Evolutionary conservation across 2,113 vertebrate genomes (phyloP).

Genomic region (Calyptomena viridis): DNA sequence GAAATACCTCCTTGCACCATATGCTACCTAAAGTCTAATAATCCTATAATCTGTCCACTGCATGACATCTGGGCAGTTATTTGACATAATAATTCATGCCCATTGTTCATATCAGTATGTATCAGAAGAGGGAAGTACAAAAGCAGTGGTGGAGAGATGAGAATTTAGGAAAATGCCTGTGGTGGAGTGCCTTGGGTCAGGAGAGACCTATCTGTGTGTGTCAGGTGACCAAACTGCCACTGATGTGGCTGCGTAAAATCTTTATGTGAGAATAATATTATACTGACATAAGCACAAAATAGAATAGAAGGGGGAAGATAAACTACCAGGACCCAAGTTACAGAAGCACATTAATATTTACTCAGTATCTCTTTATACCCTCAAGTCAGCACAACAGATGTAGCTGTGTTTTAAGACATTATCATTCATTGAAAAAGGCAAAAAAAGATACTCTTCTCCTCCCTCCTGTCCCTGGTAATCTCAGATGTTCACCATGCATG

Average conservation of each 20-base stretch:
- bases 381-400: slow-evolving; percentile 73
- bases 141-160: not conserved
- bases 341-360: slow-evolving; percentile 66
- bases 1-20: slow-evolving; percentile 42
- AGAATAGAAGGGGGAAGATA: not conserved
- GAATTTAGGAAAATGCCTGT: not conserved
- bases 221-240: not conserved
- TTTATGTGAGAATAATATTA: not conserved
- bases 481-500: not conserved
- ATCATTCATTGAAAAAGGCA: slow-evolving; percentile 49
- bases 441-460: slow-evolving; percentile 48
- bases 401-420: slow-evolving; percentile 64
- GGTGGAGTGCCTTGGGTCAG: not conserved
- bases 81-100: slow-evolving; percentile 58
- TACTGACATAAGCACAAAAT: slow-evolving; percentile 2
- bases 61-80: slow-evolving; percentile 67
- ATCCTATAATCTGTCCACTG: slow-evolving; percentile 66
- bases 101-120: slow-evolving; percentile 22
- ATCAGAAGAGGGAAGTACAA: not conserved
- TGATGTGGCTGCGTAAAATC: not conserved
- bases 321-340: not conserved
- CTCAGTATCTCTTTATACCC: slow-evolving; percentile 64
- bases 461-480: not conserved
- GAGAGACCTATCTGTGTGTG: not conserved
- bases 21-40: slow-evolving; percentile 67